phyloP scores from a whole-genome alignment of 1,140 invertebrate genomes.

The Helicorthomorpha holstii region DNA sequence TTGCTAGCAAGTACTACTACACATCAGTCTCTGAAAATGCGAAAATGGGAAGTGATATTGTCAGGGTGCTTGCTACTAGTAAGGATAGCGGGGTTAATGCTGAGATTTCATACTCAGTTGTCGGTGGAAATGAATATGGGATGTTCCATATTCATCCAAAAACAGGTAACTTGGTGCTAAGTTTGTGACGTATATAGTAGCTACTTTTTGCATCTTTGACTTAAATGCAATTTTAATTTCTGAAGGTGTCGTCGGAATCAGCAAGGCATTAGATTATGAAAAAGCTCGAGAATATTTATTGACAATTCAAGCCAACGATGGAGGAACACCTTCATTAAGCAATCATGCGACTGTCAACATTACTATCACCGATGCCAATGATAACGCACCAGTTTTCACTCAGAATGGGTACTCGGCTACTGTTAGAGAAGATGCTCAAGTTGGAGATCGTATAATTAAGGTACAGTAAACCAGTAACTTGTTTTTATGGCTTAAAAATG shows the following conservation, averaged over 20 bases:
- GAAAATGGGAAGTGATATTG: conserved; percentile 52
- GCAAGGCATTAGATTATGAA: conserved; percentile 37
- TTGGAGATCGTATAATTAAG: conserved; percentile 43
- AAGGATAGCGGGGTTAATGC: conserved; percentile 84
- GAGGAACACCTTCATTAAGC: conserved; percentile 61
- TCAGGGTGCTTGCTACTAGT: conserved; percentile 71
- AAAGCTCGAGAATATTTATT: conserved; percentile 66
- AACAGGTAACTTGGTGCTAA: conserved; percentile 26
- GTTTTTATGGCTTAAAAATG: not conserved
- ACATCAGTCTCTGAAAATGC: conserved; percentile 50
- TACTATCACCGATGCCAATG: conserved; percentile 69
- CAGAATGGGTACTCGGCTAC: conserved; percentile 59
- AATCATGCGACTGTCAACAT: conserved; percentile 77
- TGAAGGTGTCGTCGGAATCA: conserved; percentile 48
- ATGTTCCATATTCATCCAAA: conserved; percentile 59
- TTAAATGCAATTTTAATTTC: not conserved
- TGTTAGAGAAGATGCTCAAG: conserved; percentile 55
- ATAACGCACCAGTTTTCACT: conserved; percentile 68
- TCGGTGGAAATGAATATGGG: conserved; percentile 71
- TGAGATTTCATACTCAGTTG: conserved; percentile 72
- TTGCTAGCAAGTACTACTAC: conserved; percentile 55
- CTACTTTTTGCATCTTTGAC: not conserved
- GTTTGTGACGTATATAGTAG: not conserved
- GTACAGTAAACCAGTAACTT: conserved; percentile 1
- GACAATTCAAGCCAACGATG: conserved; percentile 76